A percentile compares a stretch with the other conserved stretches of the same genome.
Evolutionary conservation across 1,140 invertebrate genomes (phyloP).

Genomic region (Diorhabda sublineata): DNA sequence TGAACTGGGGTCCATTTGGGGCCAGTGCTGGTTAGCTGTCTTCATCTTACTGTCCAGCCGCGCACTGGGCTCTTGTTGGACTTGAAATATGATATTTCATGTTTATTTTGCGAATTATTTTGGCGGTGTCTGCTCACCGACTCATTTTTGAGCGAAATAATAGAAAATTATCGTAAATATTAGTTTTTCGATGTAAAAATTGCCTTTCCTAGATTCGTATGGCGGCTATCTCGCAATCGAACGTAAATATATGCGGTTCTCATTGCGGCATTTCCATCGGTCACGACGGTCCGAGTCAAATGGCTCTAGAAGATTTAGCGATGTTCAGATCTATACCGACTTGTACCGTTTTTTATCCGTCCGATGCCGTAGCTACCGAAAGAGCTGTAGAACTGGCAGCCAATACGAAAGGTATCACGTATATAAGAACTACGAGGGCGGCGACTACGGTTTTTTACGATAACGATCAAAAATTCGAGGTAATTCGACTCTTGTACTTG

Average conservation of each 20-base stretch:
- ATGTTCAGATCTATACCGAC: conserved; percentile 92
- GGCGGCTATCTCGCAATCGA: conserved; percentile 97
- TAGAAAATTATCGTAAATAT: no score
- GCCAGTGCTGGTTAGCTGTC: no score
- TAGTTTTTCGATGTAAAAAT: no score
- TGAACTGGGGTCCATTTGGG: no score
- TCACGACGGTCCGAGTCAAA: conserved; percentile 98
- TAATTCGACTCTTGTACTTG: conserved; percentile 44
- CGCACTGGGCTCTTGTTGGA: no score
- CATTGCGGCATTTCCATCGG: conserved; percentile 95
- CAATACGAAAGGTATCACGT: conserved; percentile 92
- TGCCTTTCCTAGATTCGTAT: conserved; percentile 76
- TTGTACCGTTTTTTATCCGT: conserved; percentile 94
- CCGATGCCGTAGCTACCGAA: conserved; percentile 92
- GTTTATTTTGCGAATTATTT: no score
- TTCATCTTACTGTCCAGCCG: no score
- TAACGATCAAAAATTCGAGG: conserved; percentile 78
- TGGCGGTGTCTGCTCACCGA: no score
- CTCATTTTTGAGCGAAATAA: no score
- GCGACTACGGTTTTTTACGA: conserved; percentile 83
- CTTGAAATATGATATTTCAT: no score
- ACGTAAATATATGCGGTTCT: conserved; percentile 93
- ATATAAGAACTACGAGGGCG: conserved; percentile 92
- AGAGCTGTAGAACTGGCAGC: conserved; percentile 92
- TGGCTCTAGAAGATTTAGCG: conserved; percentile 97